Percentiles rank a stretch among this genome's conserved stretches.
phyloP scores from a whole-genome alignment of 2,888 invertebrate genomes.

The Xestobium rufovillosum region DNA sequence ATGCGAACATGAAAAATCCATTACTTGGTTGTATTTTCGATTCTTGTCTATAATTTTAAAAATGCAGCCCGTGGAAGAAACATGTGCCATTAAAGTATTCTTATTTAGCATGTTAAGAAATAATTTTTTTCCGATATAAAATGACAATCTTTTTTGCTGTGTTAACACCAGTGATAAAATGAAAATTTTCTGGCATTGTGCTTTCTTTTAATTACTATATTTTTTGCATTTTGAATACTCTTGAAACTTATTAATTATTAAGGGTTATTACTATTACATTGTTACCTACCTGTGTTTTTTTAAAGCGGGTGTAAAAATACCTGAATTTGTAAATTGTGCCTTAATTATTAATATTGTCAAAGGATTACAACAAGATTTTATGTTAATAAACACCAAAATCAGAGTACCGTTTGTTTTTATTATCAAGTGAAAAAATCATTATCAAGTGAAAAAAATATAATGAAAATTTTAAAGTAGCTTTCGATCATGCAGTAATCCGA shows the following conservation, averaged over 20 bases:
- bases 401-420: constrained; percentile 16
- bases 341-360: constrained; percentile 30
- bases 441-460: neutral
- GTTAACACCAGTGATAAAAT: constrained; percentile 8
- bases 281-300: constrained; percentile 30
- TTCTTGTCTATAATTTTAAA: too few species aligned
- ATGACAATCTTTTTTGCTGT: too few species aligned
- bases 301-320: constrained; percentile 33
- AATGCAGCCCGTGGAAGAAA: constrained; percentile 22
- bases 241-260: constrained; percentile 12
- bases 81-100: constrained; percentile 33
- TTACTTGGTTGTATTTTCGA: constrained; percentile 19
- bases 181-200: too few species aligned
- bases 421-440: constrained; percentile 7
- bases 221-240: too few species aligned
- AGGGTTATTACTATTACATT: constrained; percentile 19
- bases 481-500: too few species aligned
- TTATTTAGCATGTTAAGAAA: constrained; percentile 14
- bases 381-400: constrained; percentile 27
- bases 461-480: neutral
- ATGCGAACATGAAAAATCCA: constrained; percentile 25
- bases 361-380: constrained; percentile 26
- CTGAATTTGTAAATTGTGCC: constrained; percentile 35
- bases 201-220: too few species aligned
- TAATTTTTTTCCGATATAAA: neutral